Evolutionary conservation across 2,888 invertebrate species (phyloP).

Genomic region (Caenorhabditis sinica): DNA sequence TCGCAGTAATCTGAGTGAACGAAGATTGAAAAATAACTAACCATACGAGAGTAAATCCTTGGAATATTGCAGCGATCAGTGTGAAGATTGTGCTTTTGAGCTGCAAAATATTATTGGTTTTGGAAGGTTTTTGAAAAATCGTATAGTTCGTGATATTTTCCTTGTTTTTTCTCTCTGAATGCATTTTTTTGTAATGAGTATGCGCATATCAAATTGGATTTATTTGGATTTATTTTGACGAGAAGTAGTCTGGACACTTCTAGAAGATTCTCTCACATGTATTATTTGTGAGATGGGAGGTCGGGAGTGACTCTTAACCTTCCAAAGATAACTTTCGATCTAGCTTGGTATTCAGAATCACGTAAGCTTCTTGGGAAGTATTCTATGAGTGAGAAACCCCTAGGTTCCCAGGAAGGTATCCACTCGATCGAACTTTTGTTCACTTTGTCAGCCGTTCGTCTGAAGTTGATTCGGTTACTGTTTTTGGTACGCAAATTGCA

Average conservation of each 20-base stretch:
- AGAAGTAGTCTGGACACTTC: slow-evolving; percentile 49
- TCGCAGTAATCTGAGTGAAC: slow-evolving; percentile 4
- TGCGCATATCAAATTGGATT: slow-evolving; percentile 61
- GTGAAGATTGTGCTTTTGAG: slow-evolving; percentile 80
- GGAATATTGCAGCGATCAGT: slow-evolving; percentile 75
- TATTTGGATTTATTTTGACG: slow-evolving; percentile 61
- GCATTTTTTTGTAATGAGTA: slow-evolving; percentile 35
- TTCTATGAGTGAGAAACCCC: no score
- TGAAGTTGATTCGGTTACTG: no score
- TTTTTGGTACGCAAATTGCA: no score
- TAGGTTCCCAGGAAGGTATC: no score
- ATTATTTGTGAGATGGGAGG: slow-evolving; percentile 38
- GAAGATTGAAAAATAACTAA: slow-evolving; percentile 62
- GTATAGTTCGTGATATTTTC: not conserved
- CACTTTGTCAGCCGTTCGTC: no score
- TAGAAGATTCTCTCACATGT: slow-evolving; percentile 43
- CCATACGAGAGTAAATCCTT: slow-evolving; percentile 79
- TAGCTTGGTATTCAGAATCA: not conserved
- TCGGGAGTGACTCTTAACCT: slow-evolving; percentile 18
- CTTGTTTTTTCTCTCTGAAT: slow-evolving; percentile 4
- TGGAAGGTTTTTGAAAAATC: not conserved
- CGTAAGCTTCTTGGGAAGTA: not conserved
- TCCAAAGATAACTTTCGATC: slow-evolving; percentile 2
- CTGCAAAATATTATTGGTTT: slow-evolving; percentile 72
- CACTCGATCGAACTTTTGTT: no score